Conservation (phyloP, 53 echinoderm and acorn worm species). For the Zoroaster sp. region DNA sequence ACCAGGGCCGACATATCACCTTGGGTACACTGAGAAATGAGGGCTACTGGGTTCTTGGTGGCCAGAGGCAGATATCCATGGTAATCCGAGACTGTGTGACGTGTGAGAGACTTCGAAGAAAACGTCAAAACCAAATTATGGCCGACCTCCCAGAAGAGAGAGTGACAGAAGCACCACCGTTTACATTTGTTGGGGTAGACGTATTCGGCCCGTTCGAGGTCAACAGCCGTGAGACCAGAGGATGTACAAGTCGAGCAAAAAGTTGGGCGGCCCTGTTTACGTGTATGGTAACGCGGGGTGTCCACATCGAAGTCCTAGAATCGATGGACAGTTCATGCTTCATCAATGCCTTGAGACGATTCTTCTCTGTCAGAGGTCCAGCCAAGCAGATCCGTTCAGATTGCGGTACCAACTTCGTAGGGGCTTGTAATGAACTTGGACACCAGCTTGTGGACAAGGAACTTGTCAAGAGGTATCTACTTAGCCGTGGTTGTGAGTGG, state of each 20-base stretch:
- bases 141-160: slow-evolving; percentile 60
- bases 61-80: slow-evolving; percentile 48
- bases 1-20: slow-evolving; percentile 63
- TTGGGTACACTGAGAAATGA: slow-evolving; percentile 17
- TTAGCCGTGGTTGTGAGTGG: slow-evolving; percentile 55
- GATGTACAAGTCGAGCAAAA: slow-evolving; percentile 12
- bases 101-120: slow-evolving; percentile 36
- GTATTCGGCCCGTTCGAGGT: slow-evolving; percentile 65
- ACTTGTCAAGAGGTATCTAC: slow-evolving; percentile 43
- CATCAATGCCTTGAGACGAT: slow-evolving; percentile 47
- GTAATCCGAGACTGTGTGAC: slow-evolving; percentile 44
- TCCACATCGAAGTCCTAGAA: slow-evolving; percentile 60
- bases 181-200: slow-evolving; percentile 60
- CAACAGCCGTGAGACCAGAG: slow-evolving; percentile 37
- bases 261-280: slow-evolving; percentile 63
- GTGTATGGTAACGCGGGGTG: slow-evolving; percentile 30
- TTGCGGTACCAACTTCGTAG: no score
- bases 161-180: slow-evolving; percentile 61
- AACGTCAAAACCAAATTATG: slow-evolving; percentile 40
- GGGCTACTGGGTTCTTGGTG: slow-evolving; percentile 64
- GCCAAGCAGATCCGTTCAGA: slow-evolving; percentile 52
- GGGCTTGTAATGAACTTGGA: slow-evolving; percentile 52
- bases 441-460: slow-evolving; percentile 39
- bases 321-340: slow-evolving; percentile 47
- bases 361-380: slow-evolving; percentile 57